Evolutionary conservation across 2,113 vertebrate species (phyloP), one percentile per base, ranked within the genome.

Genomic region (Loxodonta africana): DNA sequence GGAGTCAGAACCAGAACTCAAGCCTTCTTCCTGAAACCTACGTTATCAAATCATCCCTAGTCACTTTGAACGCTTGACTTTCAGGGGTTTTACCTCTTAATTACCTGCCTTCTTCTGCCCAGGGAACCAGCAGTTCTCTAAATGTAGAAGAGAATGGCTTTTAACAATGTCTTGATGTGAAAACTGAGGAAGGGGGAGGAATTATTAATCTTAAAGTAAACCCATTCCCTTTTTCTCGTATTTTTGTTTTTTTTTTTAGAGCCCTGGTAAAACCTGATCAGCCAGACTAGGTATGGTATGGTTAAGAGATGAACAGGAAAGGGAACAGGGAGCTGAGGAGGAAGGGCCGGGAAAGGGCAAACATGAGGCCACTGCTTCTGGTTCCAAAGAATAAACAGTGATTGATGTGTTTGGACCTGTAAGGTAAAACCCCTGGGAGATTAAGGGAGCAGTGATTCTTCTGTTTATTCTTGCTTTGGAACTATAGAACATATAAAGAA

Each of bases 401-500:
- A 82, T 2, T 93, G 83, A 62, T 74, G 44, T 2, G 80, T 44
- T 1, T 20, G 23, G 84, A 69, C 5, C 78, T 95, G 90, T 92
- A 92, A 95, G 48, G n/a, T 88, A 67, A 97, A 87, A 57, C 73
- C 10, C 74, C 60, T 91, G 83, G 87, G 92, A 85, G 93, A 94
- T 93, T 88, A 96, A 73, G 76, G 23, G 83, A 67, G 92, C 82
- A 92, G n/a, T 44, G 69, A 21, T 74, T 82, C 81, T 73, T 89
- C 67, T 82, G 14, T 73, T 95, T 80, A 65, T 85, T 93, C 86
- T 88, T 96, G 18, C 78, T 95, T 88, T 93, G 69, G 51, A 84
- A 74, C 20, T 51, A 82, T 63, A 94, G 91, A 92, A 48, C 90
- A 69, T 53, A 17, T 25, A 93, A 96, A 96, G 86, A 95, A 97